A percentile compares a stretch with the other conserved stretches of the same genome.
These are phyloP conservation scores for Zaprionus nigranus DNA, from an alignment of 1,140 invertebrate genomes.

Conservation along the genomic window DNA sequence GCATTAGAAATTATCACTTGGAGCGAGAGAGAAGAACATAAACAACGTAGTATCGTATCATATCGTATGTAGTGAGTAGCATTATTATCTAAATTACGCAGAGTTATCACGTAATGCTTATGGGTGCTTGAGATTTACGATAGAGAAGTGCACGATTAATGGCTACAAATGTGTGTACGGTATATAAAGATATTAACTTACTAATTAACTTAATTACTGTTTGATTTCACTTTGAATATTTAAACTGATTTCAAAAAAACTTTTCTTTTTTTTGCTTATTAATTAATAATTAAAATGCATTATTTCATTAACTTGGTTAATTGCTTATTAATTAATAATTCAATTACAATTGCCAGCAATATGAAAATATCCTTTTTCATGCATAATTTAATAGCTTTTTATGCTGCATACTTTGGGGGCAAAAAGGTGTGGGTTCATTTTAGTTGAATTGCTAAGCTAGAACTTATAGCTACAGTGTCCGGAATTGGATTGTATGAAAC, in stretches of 20 bases:
- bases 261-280: background rate
- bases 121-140: background rate
- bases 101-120: background rate
- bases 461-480: no score
- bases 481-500: no score
- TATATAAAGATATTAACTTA: background rate
- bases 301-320: background rate
- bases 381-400: background rate
- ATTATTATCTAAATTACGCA: background rate
- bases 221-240: background rate
- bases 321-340: background rate
- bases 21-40: slow-evolving; percentile 14
- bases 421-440: background rate
- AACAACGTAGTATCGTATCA: background rate
- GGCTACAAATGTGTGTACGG: background rate
- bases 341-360: background rate
- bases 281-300: background rate
- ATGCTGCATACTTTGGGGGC: slow-evolving; percentile 34
- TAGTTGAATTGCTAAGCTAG: no score
- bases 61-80: no score
- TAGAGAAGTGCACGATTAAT: background rate
- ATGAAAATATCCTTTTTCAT: background rate
- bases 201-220: background rate
- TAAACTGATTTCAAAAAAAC: background rate
- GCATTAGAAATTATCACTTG: slow-evolving; percentile 73